phyloP scores from a whole-genome alignment of 2,113 vertebrate genomes.

The Thalassarche chlororhynchos region DNA sequence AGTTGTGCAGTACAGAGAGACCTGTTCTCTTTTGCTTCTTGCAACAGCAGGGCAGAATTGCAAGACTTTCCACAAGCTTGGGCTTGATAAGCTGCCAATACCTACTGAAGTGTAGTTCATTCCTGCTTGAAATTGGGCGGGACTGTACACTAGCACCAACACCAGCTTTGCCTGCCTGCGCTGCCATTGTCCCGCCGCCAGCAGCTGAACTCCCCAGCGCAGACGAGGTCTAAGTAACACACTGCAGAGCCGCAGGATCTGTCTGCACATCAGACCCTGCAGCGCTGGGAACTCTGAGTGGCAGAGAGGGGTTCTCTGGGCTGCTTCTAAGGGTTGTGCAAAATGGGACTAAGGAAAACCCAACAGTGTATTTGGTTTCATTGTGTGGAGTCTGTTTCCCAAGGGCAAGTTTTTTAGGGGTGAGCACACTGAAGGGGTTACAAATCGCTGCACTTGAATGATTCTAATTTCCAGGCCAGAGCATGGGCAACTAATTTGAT shows the following conservation, averaged over 20 bases:
- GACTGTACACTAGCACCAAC: too few relatives aligned
- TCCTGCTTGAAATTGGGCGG: background rate
- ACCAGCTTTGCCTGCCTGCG: background rate
- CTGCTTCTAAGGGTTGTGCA: background rate
- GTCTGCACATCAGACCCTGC: too few relatives aligned
- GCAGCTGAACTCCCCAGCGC: background rate
- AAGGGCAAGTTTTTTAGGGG: background rate
- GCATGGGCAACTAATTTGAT: background rate
- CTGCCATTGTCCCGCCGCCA: too few relatives aligned
- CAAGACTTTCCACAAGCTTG: background rate
- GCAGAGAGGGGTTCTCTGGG: background rate
- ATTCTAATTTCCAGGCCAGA: background rate
- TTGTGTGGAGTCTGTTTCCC: background rate
- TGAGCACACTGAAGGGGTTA: background rate
- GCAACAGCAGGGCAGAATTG: background rate
- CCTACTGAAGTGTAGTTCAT: background rate
- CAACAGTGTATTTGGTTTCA: background rate
- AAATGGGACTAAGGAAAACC: background rate
- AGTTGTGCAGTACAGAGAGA: background rate
- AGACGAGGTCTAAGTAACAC: background rate
- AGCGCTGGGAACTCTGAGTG: background rate
- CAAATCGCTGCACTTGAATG: background rate
- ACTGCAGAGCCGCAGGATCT: background rate
- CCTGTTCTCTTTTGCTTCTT: background rate
- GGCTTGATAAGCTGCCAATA: background rate